Evolutionary conservation across 2,797 vertebrate species (phyloP).

Genomic region (Micropoecilia bifurca): DNA sequence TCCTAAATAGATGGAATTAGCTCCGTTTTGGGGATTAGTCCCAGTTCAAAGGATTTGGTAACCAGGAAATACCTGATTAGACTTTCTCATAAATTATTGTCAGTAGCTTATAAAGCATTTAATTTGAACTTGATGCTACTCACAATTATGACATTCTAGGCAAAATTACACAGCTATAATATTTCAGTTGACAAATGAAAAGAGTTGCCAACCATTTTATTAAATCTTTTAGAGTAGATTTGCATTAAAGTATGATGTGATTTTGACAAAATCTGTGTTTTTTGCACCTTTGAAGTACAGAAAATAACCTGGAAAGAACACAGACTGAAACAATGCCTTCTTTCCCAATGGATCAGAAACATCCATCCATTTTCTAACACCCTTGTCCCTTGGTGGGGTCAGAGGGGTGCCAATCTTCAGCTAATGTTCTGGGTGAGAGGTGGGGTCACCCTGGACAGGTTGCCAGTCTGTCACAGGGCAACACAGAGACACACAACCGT

Average conservation of each 20-base stretch:
- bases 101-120: not conserved
- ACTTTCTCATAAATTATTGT: not conserved
- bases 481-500: no score
- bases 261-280: not conserved
- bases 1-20: not conserved
- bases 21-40: not conserved
- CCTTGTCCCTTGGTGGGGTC: no score
- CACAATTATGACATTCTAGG: no score
- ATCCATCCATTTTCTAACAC: no score
- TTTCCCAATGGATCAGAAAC: not conserved
- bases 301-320: not conserved
- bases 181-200: not conserved
- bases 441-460: no score
- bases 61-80: not conserved
- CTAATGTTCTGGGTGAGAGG: no score
- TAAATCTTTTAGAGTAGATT: not conserved
- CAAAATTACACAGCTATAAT: no score
- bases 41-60: not conserved
- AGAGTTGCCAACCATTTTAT: not conserved
- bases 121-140: not conserved
- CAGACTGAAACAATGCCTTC: not conserved
- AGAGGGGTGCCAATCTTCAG: no score
- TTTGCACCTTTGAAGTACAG: no score
- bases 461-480: no score
- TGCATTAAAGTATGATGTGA: not conserved